phyloP scores from a whole-genome alignment of 2,888 invertebrate species.

The Argyra leucocephala region DNA sequence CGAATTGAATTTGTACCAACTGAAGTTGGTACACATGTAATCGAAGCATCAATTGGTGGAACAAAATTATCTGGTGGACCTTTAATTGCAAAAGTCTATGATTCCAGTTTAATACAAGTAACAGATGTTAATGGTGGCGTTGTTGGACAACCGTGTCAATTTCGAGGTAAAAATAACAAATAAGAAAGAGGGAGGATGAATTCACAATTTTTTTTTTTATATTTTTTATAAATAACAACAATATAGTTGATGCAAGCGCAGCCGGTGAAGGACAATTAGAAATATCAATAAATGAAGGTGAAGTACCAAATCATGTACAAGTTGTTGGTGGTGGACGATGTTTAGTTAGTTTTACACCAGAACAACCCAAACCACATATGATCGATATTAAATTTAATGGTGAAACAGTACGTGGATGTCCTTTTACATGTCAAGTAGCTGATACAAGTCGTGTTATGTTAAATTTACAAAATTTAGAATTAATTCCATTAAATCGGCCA shows the following conservation, averaged over 20 bases:
- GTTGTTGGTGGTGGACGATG: slow-evolving; percentile 93
- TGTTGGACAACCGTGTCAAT: slow-evolving; percentile 92
- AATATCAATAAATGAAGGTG: slow-evolving; percentile 98
- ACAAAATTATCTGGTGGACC: slow-evolving; percentile 84
- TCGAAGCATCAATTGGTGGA: slow-evolving; percentile 83
- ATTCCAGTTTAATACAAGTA: slow-evolving; percentile 85
- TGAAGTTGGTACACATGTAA: slow-evolving; percentile 89
- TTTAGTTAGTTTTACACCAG: slow-evolving; percentile 88
- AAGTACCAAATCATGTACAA: slow-evolving; percentile 96
- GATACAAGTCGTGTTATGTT: slow-evolving; percentile 68
- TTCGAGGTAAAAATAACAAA: slow-evolving; percentile 49
- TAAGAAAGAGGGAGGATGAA: background rate
- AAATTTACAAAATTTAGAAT: slow-evolving; percentile 64
- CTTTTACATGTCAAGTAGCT: slow-evolving; percentile 76
- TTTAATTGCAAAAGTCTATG: slow-evolving; percentile 87
- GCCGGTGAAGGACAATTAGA: slow-evolving; percentile 98
- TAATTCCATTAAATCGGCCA: slow-evolving; percentile 74
- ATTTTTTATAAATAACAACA: slow-evolving; percentile 18
- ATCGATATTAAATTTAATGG: slow-evolving; percentile 95
- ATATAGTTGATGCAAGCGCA: slow-evolving; percentile 90
- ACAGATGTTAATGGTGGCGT: slow-evolving; percentile 88
- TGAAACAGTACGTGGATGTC: slow-evolving; percentile 83
- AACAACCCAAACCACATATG: slow-evolving; percentile 78
- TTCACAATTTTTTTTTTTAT: background rate
- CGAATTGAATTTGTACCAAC: slow-evolving; percentile 85